Conservation (phyloP, 2,797 vertebrate species). For the Aldrovandia affinis region DNA sequence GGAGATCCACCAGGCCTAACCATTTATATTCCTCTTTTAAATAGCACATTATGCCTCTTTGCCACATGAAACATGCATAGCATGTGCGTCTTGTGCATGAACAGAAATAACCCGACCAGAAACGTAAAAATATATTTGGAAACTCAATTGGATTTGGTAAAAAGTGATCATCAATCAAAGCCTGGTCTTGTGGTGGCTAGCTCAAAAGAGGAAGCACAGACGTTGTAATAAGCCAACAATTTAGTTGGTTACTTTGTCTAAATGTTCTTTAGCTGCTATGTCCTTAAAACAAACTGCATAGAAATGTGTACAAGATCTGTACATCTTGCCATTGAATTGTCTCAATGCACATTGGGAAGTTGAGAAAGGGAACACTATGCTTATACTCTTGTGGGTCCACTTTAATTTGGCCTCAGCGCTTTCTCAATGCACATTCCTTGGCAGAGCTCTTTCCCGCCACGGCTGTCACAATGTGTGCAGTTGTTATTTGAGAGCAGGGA, state of each 20-base stretch:
- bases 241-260: too few relatives aligned
- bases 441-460: background rate
- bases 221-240: too few relatives aligned
- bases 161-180: too few relatives aligned
- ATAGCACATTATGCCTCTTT: too few relatives aligned
- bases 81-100: background rate
- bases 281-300: background rate
- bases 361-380: background rate
- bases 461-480: background rate
- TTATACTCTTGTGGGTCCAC: background rate
- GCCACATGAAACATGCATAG: too few relatives aligned
- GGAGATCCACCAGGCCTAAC: too few relatives aligned
- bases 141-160: too few relatives aligned
- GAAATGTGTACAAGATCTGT: background rate
- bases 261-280: too few relatives aligned
- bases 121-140: background rate
- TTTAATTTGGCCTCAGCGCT: background rate
- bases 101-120: background rate
- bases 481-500: background rate
- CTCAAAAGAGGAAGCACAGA: background rate
- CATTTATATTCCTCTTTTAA: too few relatives aligned
- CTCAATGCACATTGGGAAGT: background rate
- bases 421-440: slow-evolving; percentile 1
- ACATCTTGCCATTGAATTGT: background rate
- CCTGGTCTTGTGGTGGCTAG: background rate